These are phyloP conservation scores for Diadegma fenestrale DNA, from an alignment of 2,888 invertebrate species.

Conservation along the genomic window DNA sequence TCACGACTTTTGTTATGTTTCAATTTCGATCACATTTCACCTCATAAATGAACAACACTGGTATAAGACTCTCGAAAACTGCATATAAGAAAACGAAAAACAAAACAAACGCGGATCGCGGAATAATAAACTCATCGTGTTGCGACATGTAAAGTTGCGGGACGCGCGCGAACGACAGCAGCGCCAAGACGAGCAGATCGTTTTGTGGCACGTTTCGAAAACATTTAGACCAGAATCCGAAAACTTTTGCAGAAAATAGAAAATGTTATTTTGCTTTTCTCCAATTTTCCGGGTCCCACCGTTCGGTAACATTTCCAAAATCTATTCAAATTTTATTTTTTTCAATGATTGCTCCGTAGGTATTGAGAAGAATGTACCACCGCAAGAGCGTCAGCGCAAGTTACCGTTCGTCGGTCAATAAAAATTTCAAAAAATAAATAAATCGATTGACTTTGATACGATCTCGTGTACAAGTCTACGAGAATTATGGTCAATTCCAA, in stretches of 20 bases:
- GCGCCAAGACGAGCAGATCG: neutral
- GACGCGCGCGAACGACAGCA: neutral
- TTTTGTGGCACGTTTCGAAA: neutral
- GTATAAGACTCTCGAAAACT: neutral
- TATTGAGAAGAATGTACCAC: neutral
- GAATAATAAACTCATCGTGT: too few relatives aligned
- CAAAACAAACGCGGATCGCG: neutral
- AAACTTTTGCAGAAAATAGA: neutral
- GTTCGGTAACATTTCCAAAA: neutral
- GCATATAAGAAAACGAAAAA: neutral
- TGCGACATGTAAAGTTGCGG: constrained; percentile 1
- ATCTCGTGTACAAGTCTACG: neutral
- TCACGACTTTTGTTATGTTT: neutral
- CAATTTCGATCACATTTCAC: neutral
- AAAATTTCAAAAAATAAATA: neutral
- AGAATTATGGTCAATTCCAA: neutral
- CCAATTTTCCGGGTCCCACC: neutral
- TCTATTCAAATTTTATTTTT: neutral
- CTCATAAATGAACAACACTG: neutral
- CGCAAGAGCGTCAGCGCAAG: neutral
- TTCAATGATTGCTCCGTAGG: neutral
- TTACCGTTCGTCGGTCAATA: constrained; percentile 16
- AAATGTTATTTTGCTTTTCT: neutral
- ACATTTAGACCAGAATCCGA: neutral
- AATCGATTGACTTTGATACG: neutral